Conservation (phyloP, 2,113 vertebrate species). For the Piaya cayana region DNA sequence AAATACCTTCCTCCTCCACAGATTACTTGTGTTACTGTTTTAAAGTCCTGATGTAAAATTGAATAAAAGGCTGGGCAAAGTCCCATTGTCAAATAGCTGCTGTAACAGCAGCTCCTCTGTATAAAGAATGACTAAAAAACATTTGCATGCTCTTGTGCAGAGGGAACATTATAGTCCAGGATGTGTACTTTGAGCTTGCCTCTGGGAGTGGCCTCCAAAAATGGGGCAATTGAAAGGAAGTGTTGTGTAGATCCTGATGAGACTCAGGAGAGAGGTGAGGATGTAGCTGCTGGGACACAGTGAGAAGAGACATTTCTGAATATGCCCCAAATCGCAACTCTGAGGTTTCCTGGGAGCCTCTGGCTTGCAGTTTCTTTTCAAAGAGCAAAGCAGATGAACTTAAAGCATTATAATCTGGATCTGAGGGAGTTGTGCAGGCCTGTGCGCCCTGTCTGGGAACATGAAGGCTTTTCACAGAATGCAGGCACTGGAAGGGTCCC, state of each 20-base stretch:
- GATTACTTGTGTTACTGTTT: neutral
- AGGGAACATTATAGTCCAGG: neutral
- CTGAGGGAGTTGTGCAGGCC: neutral
- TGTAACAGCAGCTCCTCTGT: neutral
- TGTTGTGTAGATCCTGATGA: neutral
- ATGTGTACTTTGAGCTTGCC: neutral
- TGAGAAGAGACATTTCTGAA: neutral
- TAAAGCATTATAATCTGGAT: neutral
- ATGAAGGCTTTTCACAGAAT: neutral
- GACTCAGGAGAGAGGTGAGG: neutral
- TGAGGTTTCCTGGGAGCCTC: neutral
- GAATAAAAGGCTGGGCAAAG: neutral
- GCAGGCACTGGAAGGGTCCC: too few relatives aligned
- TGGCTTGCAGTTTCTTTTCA: neutral
- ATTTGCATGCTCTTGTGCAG: neutral
- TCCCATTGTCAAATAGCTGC: neutral
- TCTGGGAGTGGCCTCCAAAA: neutral
- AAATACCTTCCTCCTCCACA: neutral
- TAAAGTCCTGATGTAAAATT: neutral
- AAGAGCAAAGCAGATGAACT: neutral
- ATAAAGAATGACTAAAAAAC: neutral
- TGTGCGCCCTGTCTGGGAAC: accelerated
- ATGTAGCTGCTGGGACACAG: neutral
- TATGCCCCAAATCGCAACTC: neutral
- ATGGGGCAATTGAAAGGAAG: neutral